Conservation (phyloP, 2,888 invertebrate genomes). For the Synanthedon vespiformis region DNA sequence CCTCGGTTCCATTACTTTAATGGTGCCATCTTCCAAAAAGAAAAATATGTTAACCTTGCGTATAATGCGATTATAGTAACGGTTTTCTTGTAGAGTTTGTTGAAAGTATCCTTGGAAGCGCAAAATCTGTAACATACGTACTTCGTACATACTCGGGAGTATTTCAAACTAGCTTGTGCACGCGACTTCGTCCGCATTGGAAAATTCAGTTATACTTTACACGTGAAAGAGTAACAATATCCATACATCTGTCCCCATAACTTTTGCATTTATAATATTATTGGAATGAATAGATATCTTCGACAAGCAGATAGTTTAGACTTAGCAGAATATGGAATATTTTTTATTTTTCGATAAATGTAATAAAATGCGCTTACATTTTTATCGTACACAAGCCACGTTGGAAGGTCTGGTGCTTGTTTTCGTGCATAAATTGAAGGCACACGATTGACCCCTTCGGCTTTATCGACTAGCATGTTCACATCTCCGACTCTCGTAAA, state of each 20-base stretch:
- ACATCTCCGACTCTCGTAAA: conserved; percentile 47
- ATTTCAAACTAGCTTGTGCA: no score
- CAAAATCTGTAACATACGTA: conserved; percentile 67
- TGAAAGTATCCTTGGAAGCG: conserved; percentile 84
- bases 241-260: no score
- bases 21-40: conserved; percentile 91
- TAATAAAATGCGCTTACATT: conserved; percentile 66
- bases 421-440: conserved; percentile 82
- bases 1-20: conserved; percentile 86
- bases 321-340: no score
- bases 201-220: no score
- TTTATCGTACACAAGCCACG: conserved; percentile 91
- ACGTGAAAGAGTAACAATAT: no score
- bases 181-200: no score
- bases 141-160: no score
- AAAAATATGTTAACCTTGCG: conserved; percentile 87
- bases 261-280: no score
- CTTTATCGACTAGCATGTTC: conserved; percentile 58
- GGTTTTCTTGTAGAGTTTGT: conserved; percentile 83
- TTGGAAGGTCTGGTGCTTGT: conserved; percentile 79
- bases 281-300: no score
- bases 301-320: no score
- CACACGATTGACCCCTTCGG: conserved; percentile 36
- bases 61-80: conserved; percentile 75
- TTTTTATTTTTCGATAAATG: background rate